A percentile compares a stretch with the other conserved stretches of the same genome.
phyloP scores from a whole-genome alignment of 2,888 invertebrate species.

The Neria commutata region DNA sequence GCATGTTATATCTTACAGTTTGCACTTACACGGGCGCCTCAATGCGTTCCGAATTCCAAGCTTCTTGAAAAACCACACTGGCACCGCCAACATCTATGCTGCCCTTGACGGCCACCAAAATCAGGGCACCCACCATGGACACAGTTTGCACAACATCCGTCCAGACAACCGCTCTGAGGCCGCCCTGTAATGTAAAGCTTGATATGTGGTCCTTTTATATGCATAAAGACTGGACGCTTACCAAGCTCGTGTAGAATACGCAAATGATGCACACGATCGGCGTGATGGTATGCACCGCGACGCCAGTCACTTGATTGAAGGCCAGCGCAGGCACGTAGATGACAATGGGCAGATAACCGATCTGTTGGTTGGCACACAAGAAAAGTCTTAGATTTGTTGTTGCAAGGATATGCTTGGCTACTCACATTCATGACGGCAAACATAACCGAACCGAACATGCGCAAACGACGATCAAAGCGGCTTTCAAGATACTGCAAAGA shows the following conservation, averaged over 20 bases:
- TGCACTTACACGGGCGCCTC: conserved; percentile 73
- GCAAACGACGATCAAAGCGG: conserved; percentile 73
- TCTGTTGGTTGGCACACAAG: too few species aligned
- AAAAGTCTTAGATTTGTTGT: neutral
- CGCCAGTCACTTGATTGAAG: conserved; percentile 86
- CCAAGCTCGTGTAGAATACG: conserved; percentile 84
- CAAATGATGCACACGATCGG: conserved; percentile 84
- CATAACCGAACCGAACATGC: conserved; percentile 74
- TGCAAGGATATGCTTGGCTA: conserved; percentile 31
- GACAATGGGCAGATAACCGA: conserved; percentile 79
- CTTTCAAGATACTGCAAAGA: conserved; percentile 75
- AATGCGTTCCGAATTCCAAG: conserved; percentile 72
- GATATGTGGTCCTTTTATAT: neutral
- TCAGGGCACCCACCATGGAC: conserved; percentile 77
- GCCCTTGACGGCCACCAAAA: conserved; percentile 76
- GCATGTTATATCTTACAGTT: conserved; percentile 3
- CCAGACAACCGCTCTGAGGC: conserved; percentile 79
- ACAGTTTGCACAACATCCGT: conserved; percentile 81
- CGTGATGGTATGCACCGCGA: conserved; percentile 81
- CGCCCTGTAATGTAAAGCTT: conserved; percentile 65
- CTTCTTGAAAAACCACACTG: conserved; percentile 69
- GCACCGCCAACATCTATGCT: conserved; percentile 76
- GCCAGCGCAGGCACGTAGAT: conserved; percentile 81
- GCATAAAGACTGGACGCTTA: conserved; percentile 63
- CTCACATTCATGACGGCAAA: conserved; percentile 77